Evolutionary conservation across 2,888 invertebrate species (phyloP), one percentile per base, ranked within the genome.

Genomic region (Linyphia triangularis): DNA sequence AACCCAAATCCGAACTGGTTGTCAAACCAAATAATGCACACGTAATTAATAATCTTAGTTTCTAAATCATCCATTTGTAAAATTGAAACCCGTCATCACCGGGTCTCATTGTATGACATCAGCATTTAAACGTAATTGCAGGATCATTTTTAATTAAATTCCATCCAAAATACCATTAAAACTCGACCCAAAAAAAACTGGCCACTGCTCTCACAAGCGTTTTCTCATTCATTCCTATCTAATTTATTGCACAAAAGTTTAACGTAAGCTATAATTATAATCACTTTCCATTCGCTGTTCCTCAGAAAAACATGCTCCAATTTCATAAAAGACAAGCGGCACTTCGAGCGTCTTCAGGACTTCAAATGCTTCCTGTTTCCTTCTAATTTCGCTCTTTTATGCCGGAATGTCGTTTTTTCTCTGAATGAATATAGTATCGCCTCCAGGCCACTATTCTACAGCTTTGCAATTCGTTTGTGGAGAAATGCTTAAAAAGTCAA

Each of bases 251-350:
- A 28, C 33, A 73, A 33, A 59, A 73, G 73, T 73, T 57, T 57
- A 30, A 40, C 37, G 40, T 19, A 22, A 16, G 26, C 61, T 77
- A 63, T 77, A 77, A 77, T 77, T 77, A 40, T 24, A 77, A 37
- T 26, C 77, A 63, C 77, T 77, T 16, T 77, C 63, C 40, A 22
- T 33, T 28, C 19, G 51, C 13, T 13, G 51, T 51, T 16, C 16
- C 24, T 59, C 33, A 22, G 69, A 69, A 70, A 61, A 70, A 70
- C 43, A 24, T 70, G 70, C 70, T 70, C 70, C 70, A 70, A n/a
- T 70, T 70, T 70, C 7, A 2, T 10, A 22, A 26, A 13, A 61
- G 7, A 13, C 26, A 13, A 26, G 26, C 61, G 9, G 22, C 24
- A 24, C 24, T 61, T 7, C 24, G 24, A 22, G 16, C 19, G 59